Evolutionary conservation across 2,797 vertebrate genomes (phyloP).

Genomic region (Oophaga sylvatica): DNA sequence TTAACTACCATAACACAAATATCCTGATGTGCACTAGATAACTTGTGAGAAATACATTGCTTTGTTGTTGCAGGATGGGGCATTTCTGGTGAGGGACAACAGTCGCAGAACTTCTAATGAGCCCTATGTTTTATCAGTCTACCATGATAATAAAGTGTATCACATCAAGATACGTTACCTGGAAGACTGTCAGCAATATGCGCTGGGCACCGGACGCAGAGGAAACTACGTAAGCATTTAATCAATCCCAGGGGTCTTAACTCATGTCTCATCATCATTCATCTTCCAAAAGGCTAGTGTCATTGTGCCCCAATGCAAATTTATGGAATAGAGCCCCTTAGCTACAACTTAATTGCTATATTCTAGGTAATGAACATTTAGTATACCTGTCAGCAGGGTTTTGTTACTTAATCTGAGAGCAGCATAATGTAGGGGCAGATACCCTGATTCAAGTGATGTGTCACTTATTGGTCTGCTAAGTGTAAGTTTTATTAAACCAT

Average conservation of each 20-base stretch:
- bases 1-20: too few species aligned
- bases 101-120: conserved; percentile 78
- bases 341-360: not conserved
- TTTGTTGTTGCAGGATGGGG: conserved; percentile 79
- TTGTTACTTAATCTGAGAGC: too few species aligned
- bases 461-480: too few species aligned
- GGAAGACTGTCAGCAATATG: conserved; percentile 75
- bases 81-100: conserved; percentile 86
- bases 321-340: not conserved
- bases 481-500: too few species aligned
- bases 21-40: not conserved
- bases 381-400: too few species aligned
- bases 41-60: not conserved
- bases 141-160: conserved; percentile 83
- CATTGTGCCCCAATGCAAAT: not conserved
- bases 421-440: too few species aligned
- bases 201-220: conserved; percentile 81
- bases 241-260: not conserved
- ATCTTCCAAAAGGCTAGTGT: not conserved
- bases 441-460: too few species aligned
- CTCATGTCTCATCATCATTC: not conserved
- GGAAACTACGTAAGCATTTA: conserved; percentile 79
- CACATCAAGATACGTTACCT: conserved; percentile 90
- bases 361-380: not conserved
- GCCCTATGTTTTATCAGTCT: conserved; percentile 85